Conservation (phyloP, 2,888 invertebrate genomes). For the Plebejus melissa region DNA sequence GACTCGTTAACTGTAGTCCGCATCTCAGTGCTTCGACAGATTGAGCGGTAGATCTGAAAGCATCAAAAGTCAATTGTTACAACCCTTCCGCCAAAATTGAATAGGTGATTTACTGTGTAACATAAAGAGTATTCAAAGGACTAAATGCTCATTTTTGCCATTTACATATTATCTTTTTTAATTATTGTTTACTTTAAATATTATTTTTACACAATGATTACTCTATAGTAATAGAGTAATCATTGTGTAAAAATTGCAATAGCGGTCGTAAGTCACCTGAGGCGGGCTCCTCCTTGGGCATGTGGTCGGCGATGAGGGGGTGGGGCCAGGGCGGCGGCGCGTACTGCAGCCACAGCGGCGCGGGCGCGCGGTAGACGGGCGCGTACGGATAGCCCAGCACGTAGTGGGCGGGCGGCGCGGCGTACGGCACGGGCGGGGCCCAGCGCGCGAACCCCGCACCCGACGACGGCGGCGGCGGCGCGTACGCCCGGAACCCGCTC, state of each 20-base stretch:
- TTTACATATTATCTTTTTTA: neutral
- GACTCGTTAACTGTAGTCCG: conserved; percentile 44
- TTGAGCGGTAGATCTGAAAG: conserved; percentile 93
- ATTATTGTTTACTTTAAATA: no score
- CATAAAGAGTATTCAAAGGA: neutral
- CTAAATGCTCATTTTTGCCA: neutral
- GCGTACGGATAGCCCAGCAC: conserved; percentile 66
- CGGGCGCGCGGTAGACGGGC: conserved; percentile 57
- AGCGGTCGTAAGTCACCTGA: conserved; percentile 60
- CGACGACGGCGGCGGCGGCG: conserved; percentile 41
- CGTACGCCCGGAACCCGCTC: conserved; percentile 42
- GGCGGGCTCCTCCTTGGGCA: conserved; percentile 79
- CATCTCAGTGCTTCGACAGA: conserved; percentile 87
- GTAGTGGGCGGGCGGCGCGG: conserved; percentile 55
- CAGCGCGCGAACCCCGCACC: conserved; percentile 46
- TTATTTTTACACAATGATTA: no score
- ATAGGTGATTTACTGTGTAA: neutral
- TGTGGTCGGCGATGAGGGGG: conserved; percentile 69
- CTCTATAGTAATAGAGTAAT: no score
- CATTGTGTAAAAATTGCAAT: neutral
- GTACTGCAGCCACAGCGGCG: conserved; percentile 72
- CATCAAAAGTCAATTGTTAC: neutral
- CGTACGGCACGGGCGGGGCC: conserved; percentile 34
- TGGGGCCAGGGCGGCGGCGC: conserved; percentile 70
- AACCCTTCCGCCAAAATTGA: neutral